These are phyloP conservation scores for Opisthocomus hoazin DNA, from an alignment of 2,113 vertebrate species.

Conservation along the genomic window DNA sequence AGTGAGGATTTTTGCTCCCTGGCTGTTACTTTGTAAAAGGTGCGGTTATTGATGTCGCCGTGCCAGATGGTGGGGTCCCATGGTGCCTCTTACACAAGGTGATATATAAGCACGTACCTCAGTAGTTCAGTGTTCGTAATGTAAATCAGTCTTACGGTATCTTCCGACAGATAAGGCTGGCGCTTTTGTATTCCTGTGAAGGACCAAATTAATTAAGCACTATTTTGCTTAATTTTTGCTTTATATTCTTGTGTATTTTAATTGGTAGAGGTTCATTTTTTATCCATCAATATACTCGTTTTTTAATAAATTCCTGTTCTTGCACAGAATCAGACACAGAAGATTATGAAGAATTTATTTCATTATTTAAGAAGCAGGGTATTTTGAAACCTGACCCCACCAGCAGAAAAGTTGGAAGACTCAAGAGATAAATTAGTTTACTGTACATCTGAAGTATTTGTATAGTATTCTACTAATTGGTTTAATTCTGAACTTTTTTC, in stretches of 20 bases:
- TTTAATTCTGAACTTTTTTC: not conserved
- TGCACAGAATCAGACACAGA: not conserved
- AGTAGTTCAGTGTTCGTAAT: conserved; percentile 51
- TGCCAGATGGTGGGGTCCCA: conserved; percentile 65
- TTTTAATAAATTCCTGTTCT: not conserved
- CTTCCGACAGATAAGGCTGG: conserved; percentile 45
- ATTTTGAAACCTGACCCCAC: not conserved
- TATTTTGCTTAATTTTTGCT: conserved; percentile 26
- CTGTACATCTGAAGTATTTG: not conserved
- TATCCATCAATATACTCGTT: not conserved
- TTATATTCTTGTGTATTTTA: not conserved
- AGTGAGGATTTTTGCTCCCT: not conserved
- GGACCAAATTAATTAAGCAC: conserved; percentile 60
- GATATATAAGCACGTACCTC: conserved; percentile 63
- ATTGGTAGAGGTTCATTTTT: not conserved
- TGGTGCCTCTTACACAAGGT: conserved; percentile 56
- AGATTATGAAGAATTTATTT: not conserved
- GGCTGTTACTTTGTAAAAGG: conserved; percentile 52
- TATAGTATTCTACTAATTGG: not conserved
- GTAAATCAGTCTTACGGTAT: conserved; percentile 53
- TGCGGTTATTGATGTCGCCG: conserved; percentile 31
- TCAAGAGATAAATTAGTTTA: not conserved
- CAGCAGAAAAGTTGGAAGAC: not conserved
- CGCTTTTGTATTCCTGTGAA: conserved; percentile 56
- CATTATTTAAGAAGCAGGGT: not conserved